Base-by-base conservation (phyloP, 64 coral and sea anemone species). In the Cladopsammia gracilis region DNA sequence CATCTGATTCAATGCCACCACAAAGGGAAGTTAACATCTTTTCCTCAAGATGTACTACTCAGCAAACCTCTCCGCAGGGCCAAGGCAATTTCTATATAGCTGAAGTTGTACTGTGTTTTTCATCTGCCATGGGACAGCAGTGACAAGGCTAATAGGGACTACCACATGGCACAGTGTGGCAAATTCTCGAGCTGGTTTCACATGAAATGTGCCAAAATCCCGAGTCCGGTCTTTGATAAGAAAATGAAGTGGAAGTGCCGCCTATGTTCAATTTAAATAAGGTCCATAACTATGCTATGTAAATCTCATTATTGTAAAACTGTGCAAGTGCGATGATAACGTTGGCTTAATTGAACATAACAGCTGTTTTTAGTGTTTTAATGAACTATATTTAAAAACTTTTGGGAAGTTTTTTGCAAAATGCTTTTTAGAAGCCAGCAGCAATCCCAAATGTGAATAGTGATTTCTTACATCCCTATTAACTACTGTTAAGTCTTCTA, bases 111-210 rank as follows among this genome's bases (percentile, higher is more conserved):
- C 76, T 79, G 76, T 79, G 48, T 51, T 79, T 79, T 48, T 45
- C 48, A 47, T 79, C 10, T 79, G 76, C 76, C 76, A 79, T 79
- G 76, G 76, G 34, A 23, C n/a, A 19, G 53, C 5, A 80, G 60
- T 6, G 51, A 58, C 22, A 58, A 58, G 53, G 75, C 25, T 77
- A 48, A 77, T 48, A 16, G 20, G 43, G 76, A 79, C 48, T 79
- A 79, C 76, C 76, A 79, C 50, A 79, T 79, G 76, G 76, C 76
- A 79, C 76, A 79, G 76, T 79, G 76, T 53, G 2, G 48, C 76
- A 79, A 79, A 79, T 79, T 48, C 76, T 79, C 76, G 10, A 4
- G 76, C 76, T 79, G 76, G 76, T 79, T 79, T 51, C 76, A 79
- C 48, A 45, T 0, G 75, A 77, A 77, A 77, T 77, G 75, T 48